These are phyloP conservation scores for Myiopsitta monachus DNA, from an alignment of 2,113 vertebrate genomes.

Conservation along the genomic window DNA sequence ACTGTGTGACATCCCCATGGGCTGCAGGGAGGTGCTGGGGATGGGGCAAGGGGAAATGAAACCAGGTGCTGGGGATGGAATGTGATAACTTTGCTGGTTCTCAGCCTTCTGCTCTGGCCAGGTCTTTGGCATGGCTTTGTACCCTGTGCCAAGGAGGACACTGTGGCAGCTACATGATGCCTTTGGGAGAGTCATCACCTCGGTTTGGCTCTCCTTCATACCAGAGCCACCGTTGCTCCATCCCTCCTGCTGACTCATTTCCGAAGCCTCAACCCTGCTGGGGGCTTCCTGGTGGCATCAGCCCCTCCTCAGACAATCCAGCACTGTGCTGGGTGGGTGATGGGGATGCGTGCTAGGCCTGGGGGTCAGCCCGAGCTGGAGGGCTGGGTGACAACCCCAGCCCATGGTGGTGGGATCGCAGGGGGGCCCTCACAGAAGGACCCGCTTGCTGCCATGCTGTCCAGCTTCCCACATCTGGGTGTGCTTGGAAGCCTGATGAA, in stretches of 20 bases:
- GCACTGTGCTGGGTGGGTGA: not conserved
- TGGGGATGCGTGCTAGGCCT: rapidly evolving
- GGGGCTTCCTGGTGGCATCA: not conserved
- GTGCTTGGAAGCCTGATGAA: not conserved
- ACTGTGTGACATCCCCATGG: not conserved
- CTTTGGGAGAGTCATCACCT: not conserved
- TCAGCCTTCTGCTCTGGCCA: not conserved
- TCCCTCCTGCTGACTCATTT: slow-evolving; percentile 30
- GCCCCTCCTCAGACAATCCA: not conserved
- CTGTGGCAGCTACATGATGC: too few relatives aligned
- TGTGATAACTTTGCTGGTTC: not conserved
- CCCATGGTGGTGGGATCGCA: rapidly evolving
- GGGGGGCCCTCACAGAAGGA: rapidly evolving
- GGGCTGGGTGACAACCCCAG: rapidly evolving
- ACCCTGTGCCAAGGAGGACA: not conserved
- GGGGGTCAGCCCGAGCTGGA: not conserved
- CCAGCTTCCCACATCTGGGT: not conserved
- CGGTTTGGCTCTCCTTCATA: not conserved
- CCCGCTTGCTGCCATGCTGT: not conserved
- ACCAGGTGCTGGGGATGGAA: not conserved
- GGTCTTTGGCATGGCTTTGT: not conserved
- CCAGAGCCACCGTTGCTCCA: not conserved
- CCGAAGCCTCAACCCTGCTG: not conserved
- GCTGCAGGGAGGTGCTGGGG: not conserved
- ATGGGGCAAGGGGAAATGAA: not conserved